Evolutionary conservation across 1,140 invertebrate genomes (phyloP).

Genomic region (Drosophila mojavensis): DNA sequence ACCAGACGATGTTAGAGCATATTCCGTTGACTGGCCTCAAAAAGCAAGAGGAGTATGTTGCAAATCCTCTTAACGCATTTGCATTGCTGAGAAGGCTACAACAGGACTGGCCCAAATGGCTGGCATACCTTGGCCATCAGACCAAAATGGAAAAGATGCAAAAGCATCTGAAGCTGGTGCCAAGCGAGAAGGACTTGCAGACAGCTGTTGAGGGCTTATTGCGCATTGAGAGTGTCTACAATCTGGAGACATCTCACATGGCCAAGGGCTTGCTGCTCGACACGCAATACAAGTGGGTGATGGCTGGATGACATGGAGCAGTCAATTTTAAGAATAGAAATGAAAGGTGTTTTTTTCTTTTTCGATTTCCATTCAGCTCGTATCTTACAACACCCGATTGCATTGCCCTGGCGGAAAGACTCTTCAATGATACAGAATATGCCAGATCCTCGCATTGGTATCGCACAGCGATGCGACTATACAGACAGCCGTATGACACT

Average conservation of each 20-base stretch:
- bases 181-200: constrained; percentile 26
- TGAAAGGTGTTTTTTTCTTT: too few species aligned
- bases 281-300: constrained; percentile 36
- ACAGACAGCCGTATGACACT: constrained; percentile 13
- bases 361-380: constrained; percentile 11
- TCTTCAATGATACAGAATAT: constrained; percentile 34
- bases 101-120: constrained; percentile 61
- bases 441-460: constrained; percentile 46
- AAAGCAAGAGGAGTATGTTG: constrained; percentile 34
- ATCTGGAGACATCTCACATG: constrained; percentile 52
- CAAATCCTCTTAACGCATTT: constrained; percentile 55
- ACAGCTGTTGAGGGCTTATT: constrained; percentile 36
- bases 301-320: too few species aligned
- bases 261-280: constrained; percentile 41
- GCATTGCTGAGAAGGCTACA: constrained; percentile 40
- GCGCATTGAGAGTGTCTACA: constrained; percentile 47
- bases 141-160: constrained; percentile 21
- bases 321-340: too few species aligned
- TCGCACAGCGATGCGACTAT: constrained; percentile 43
- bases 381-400: constrained; percentile 40
- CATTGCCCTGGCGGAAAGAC: constrained; percentile 25
- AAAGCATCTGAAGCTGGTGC: not conserved
- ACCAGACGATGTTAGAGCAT: constrained; percentile 19
- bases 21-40: not conserved
- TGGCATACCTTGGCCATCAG: constrained; percentile 34